Conservation (phyloP, 1,140 invertebrate genomes). For the Melitaea cinxia region DNA sequence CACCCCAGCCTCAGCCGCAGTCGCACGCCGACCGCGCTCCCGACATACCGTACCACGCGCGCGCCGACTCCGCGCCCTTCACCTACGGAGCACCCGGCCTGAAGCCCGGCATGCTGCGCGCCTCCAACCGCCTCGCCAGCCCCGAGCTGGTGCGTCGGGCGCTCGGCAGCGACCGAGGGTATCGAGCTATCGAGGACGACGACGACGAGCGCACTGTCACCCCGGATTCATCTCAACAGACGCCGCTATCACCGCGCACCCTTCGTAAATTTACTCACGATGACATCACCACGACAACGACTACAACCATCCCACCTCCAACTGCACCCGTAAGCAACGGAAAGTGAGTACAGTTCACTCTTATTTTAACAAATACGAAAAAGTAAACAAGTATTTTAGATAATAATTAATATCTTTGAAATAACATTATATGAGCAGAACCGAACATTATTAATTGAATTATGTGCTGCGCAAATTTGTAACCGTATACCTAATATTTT, state of each 20-base stretch:
- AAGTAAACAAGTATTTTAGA: not conserved
- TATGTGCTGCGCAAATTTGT: no score
- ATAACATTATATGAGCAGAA: not conserved
- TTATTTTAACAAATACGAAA: not conserved
- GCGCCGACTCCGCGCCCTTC: conserved; percentile 90
- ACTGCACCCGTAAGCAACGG: conserved; percentile 59
- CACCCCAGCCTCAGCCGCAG: conserved; percentile 63
- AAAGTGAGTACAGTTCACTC: conserved; percentile 48
- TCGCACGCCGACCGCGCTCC: conserved; percentile 61
- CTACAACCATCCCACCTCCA: conserved; percentile 41
- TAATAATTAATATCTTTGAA: not conserved
- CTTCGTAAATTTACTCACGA: conserved; percentile 70
- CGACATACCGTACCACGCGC: conserved; percentile 91
- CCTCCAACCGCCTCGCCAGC: conserved; percentile 85
- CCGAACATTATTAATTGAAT: no score
- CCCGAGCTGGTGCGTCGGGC: conserved; percentile 89
- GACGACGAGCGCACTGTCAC: conserved; percentile 76
- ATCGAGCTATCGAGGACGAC: conserved; percentile 78
- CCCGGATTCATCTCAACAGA: conserved; percentile 56
- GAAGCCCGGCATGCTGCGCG: conserved; percentile 82
- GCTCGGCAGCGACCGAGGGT: conserved; percentile 64
- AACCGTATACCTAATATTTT: no score
- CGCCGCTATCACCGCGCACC: conserved; percentile 63
- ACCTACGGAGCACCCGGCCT: conserved; percentile 87
- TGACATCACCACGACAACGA: conserved; percentile 67